These are phyloP conservation scores for Drosophila infuscata DNA, from an alignment of 2,888 invertebrate genomes.

Conservation along the genomic window DNA sequence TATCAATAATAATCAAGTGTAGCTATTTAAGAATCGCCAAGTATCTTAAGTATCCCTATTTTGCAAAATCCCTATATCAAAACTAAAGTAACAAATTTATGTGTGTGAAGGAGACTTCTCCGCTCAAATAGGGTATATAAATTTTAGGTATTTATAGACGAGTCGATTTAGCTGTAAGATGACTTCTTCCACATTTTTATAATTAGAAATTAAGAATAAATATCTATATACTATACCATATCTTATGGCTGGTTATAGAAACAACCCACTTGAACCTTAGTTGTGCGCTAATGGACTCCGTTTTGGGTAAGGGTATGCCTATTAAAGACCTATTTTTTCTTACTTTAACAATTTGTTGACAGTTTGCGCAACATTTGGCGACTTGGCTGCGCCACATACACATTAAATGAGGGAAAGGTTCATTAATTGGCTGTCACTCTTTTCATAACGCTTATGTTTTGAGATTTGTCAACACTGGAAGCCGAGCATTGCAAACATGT, in stretches of 20 bases:
- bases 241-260: not conserved
- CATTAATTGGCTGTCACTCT: not conserved
- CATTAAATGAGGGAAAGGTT: conserved; percentile 7
- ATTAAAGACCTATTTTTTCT: not conserved
- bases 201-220: not conserved
- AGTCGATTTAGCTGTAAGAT: not conserved
- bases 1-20: not conserved
- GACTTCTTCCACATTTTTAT: not conserved
- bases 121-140: not conserved
- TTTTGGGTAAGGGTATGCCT: too few species aligned
- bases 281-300: too few species aligned
- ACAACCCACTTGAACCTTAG: not conserved
- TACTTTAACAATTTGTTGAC: not conserved
- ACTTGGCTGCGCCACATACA: not conserved
- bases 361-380: not conserved
- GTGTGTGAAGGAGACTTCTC: not conserved
- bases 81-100: not conserved
- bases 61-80: not conserved
- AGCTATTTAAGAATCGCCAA: not conserved
- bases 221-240: not conserved
- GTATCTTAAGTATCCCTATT: too few species aligned
- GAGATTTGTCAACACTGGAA: conserved; percentile 41
- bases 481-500: conserved; percentile 33
- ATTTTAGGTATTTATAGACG: not conserved
- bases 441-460: conserved; percentile 16